Evolutionary conservation across 2,113 vertebrate genomes (phyloP), one percentile per base, ranked within the genome.

Genomic region (Osmerus mordax): DNA sequence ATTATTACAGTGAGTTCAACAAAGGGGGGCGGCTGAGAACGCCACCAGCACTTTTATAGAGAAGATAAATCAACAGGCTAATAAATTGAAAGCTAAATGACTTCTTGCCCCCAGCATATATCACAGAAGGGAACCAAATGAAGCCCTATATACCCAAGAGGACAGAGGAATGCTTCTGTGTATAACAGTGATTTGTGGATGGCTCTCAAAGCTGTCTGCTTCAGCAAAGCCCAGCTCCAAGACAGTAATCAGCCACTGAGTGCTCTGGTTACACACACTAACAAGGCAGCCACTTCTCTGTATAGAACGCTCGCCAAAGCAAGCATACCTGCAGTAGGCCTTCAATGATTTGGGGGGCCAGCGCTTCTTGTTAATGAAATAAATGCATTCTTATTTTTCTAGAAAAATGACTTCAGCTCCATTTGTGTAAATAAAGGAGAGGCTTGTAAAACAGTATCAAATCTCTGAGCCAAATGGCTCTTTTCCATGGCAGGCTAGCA

Each of bases 1-100:
- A 91, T 92, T 92, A 93, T 94, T 89, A 92, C 84, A 87, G 81
- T 78, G 78, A 86, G 89, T 80, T 87, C 83, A 88, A 89, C 84
- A 53, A 71, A 63, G 78, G 77, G 73, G 83, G 84, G 88, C 88
- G 83, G 91, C 84, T 80, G 78, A 87, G 90, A 90, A 94, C 91
- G 90, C 89, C 91, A 90, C 81, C 86, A 81, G 89, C 90, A 82
- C 91, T 93, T 94, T 93, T 92, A 92, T 94, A 93, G 88, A 85
- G 79, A 86, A 84, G 90, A 95, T 97, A 95, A 96, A 96, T 96
- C 94, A 93, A 87, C 86, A 84, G 87, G 87, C 92, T 94, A 86
- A 92, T 92, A 91, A 90, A 92, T 90, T 87, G 82, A 85, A 87
- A 84, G 84, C 84, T 90, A 91, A 91, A 91, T 87, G 90, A 92